These are phyloP conservation scores for Myotis pilosus DNA, from an alignment of 2,797 vertebrate genomes.

Conservation along the genomic window DNA sequence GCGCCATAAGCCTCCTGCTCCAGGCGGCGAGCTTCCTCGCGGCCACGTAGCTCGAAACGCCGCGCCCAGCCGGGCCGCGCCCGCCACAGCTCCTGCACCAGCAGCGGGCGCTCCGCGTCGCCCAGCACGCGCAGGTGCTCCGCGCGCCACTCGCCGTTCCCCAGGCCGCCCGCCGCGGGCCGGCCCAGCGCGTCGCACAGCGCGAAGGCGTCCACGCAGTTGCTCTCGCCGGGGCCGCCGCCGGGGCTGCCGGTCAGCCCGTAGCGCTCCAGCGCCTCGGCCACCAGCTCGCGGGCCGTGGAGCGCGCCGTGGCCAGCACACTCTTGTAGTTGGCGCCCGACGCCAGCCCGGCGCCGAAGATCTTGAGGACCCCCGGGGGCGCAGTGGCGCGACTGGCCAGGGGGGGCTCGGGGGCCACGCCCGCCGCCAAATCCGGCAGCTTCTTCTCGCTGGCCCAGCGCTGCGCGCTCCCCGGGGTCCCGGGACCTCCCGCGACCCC, in stretches of 20 bases:
- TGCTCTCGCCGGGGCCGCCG: conserved; percentile 73
- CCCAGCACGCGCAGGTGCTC: conserved; percentile 92
- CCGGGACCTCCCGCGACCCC: conserved; percentile 78
- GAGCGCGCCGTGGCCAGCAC: conserved; percentile 83
- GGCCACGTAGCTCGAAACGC: conserved; percentile 92
- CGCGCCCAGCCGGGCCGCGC: conserved; percentile 88
- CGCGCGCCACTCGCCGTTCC: conserved; percentile 89
- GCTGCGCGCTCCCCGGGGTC: conserved; percentile 83
- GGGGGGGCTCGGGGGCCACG: conserved; percentile 77
- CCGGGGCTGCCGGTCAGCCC: conserved; percentile 81
- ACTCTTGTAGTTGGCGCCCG: conserved; percentile 85
- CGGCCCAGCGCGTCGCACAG: conserved; percentile 93
- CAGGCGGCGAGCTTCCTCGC: conserved; percentile 84
- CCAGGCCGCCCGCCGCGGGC: conserved; percentile 76
- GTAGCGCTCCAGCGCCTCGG: conserved; percentile 83
- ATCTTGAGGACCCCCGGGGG: conserved; percentile 84
- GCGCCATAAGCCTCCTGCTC: conserved; percentile 87
- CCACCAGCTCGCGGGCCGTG: conserved; percentile 82
- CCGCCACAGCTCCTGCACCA: conserved; percentile 95
- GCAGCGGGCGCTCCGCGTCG: conserved; percentile 91
- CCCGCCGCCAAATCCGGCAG: conserved; percentile 78
- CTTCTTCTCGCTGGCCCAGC: conserved; percentile 85
- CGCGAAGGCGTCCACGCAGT: conserved; percentile 91
- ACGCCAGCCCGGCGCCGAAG: conserved; percentile 82
- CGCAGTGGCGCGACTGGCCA: conserved; percentile 73